Evolutionary conservation across 2,797 vertebrate genomes (phyloP), one percentile per base, ranked within the genome.

Genomic region (Gorsachius magnificus): DNA sequence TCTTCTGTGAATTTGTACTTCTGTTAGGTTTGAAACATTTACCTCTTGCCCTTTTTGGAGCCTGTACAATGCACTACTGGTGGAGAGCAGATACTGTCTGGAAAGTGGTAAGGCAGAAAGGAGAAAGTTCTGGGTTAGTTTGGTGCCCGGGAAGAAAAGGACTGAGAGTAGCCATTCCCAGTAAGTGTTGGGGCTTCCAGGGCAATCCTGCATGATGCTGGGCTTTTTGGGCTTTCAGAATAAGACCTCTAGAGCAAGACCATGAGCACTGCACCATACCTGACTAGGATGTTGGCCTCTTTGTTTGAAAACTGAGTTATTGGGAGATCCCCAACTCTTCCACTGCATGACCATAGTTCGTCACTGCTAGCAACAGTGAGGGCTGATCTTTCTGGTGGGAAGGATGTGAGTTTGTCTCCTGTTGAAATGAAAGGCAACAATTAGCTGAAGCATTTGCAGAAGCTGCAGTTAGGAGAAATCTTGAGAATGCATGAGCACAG

Each of bases 61-160:
- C 17, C 61, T 1, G 0, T 21, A n/a, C 11, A 61, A 50, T 22
- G 26, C 19, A 22, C 20, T 33, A 19, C 2, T 75, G 13, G 13
- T 18, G 8, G 81, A 71, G 18, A 74, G 64, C 25, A 68, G 24
- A 18, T 69, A 57, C 65, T 90, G 20, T 36, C 38, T 85, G 38
- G 64, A 69, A 66, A 80, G 57, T 0, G 4, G 16, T 28, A 64
- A 50, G 76, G 48, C 0, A 5, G 20, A 77, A 74, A 70, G 19
- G 16, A 70, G 43, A 51, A 77, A 61, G 45, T 35, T 88, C 48
- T 83, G 54, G 16, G 4, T 33, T 54, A 51, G 12, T 5, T 64
- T n/a, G 26, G 17, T 63, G 41, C 19, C 21, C 60, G 29, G 19
- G 36, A 66, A 64, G n/a, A 68, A 63, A 38, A 91, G 41, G 26